Evolutionary conservation across 2,888 invertebrate genomes (phyloP).

Genomic region (Thera britannica): DNA sequence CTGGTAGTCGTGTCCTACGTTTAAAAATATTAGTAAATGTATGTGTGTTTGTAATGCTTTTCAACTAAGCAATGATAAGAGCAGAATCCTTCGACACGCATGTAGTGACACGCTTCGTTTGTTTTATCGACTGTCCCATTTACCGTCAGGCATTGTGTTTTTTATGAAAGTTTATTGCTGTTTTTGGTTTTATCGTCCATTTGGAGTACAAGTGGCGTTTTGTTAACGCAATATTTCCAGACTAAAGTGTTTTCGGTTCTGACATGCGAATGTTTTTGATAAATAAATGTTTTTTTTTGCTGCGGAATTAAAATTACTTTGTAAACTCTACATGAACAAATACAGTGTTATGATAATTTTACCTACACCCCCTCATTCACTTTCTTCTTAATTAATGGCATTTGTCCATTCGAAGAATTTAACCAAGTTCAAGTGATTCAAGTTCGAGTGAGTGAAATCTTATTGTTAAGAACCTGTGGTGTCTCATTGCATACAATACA

Average conservation of each 20-base stretch:
- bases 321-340: neutral
- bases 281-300: neutral
- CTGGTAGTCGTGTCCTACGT: too few relatives aligned
- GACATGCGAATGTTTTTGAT: neutral
- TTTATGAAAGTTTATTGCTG: slow-evolving; percentile 54
- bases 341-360: neutral
- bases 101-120: slow-evolving; percentile 2
- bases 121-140: slow-evolving; percentile 29
- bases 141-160: slow-evolving; percentile 38
- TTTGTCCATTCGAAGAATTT: too few relatives aligned
- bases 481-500: too few relatives aligned
- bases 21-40: too few relatives aligned
- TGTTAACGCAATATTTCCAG: slow-evolving; percentile 32
- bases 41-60: too few relatives aligned
- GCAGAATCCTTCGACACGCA: slow-evolving; percentile 12
- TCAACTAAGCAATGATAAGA: neutral
- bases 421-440: too few relatives aligned
- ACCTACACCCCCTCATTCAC: too few relatives aligned
- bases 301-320: neutral
- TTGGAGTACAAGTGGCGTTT: slow-evolving; percentile 32
- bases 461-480: too few relatives aligned
- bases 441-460: too few relatives aligned
- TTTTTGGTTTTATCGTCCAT: slow-evolving; percentile 50
- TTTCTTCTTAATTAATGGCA: too few relatives aligned
- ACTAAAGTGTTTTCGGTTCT: slow-evolving; percentile 17